Conservation (phyloP, 1,140 invertebrate genomes). For the Pseudomyrmex concolor region DNA sequence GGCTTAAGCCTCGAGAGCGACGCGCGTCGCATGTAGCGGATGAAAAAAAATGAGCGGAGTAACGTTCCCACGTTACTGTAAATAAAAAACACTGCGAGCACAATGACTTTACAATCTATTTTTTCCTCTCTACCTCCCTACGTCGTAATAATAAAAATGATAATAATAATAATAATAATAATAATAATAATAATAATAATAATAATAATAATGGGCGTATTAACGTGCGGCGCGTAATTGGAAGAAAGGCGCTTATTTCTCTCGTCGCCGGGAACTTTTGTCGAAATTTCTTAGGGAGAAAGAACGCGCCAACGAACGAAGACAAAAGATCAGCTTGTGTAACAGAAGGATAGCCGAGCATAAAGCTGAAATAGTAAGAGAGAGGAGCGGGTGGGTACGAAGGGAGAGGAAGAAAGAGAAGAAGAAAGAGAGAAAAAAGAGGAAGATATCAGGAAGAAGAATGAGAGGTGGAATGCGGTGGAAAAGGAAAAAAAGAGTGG, state of each 20-base stretch:
- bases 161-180: too few relatives aligned
- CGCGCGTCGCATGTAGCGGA: background rate
- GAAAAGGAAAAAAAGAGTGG: background rate
- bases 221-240: constrained; percentile 7
- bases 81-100: background rate
- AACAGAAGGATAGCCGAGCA: constrained; percentile 16
- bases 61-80: background rate
- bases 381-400: constrained; percentile 2
- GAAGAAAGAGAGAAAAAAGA: too few relatives aligned
- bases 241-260: constrained; percentile 1
- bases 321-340: constrained; percentile 19
- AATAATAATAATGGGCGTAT: constrained; percentile 24
- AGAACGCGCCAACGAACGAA: background rate
- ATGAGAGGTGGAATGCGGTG: background rate
- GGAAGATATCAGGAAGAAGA: constrained; percentile 14
- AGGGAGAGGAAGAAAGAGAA: constrained; percentile 7
- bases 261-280: constrained; percentile 5
- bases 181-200: constrained; percentile 6
- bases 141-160: constrained; percentile 11
- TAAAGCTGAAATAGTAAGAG: constrained; percentile 29
- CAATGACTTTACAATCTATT: background rate
- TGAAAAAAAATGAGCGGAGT: background rate
- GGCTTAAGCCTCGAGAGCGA: background rate
- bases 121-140: too few relatives aligned
- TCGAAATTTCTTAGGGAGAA: constrained; percentile 35